A percentile compares a stretch with the other conserved stretches of the same genome.
Conservation (phyloP, 2,888 invertebrate genomes). For the Chymomyza amoena region DNA sequence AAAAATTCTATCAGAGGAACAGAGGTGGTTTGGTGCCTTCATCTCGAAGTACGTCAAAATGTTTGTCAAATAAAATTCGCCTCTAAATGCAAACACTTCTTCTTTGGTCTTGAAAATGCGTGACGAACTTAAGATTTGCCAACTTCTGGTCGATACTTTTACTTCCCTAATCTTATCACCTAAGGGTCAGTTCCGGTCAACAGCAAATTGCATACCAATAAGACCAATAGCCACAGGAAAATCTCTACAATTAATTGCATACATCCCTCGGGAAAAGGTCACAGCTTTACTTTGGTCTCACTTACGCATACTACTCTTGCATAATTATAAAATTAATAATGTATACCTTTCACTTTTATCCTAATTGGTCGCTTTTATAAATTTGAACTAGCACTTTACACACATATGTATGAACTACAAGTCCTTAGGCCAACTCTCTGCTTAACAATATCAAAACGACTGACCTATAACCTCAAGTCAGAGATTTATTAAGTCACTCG, state of each 20-base stretch:
- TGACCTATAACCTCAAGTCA: not conserved
- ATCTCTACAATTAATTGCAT: not conserved
- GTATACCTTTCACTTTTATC: constrained; percentile 8
- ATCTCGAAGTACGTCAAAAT: too few relatives aligned
- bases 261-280: not conserved
- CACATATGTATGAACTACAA: not conserved
- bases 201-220: not conserved
- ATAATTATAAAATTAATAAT: not conserved
- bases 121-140: too few relatives aligned
- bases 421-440: not conserved
- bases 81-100: too few relatives aligned
- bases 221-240: not conserved
- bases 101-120: too few relatives aligned
- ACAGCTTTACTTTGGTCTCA: not conserved
- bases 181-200: not conserved
- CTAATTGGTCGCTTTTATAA: constrained; percentile 25
- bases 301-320: not conserved
- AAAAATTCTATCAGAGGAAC: too few relatives aligned
- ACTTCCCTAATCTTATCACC: too few relatives aligned
- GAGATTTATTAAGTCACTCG: not conserved
- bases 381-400: not conserved
- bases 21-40: too few relatives aligned
- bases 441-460: not conserved
- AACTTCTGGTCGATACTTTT: too few relatives aligned
- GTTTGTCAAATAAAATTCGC: too few relatives aligned